These are phyloP conservation scores for Cepaea hortensis DNA, from an alignment of 2,888 invertebrate genomes.

Conservation along the genomic window DNA sequence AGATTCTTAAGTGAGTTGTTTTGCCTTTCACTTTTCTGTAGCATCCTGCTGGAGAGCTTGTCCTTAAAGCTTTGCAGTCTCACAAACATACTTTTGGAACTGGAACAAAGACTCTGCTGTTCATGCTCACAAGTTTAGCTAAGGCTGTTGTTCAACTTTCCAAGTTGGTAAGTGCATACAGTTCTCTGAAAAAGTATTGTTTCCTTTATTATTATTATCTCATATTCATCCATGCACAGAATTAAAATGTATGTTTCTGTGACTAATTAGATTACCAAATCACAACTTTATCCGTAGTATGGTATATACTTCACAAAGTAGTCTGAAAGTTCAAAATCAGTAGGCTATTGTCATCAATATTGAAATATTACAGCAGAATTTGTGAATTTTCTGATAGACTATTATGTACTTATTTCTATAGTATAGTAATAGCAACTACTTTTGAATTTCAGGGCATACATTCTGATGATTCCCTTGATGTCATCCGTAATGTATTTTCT, in stretches of 20 bases:
- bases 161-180: constrained; percentile 28
- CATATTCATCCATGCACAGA: no score
- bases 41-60: constrained; percentile 44
- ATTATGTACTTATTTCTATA: neutral
- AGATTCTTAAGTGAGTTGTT: neutral
- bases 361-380: neutral
- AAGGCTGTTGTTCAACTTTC: constrained; percentile 32
- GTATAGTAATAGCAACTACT: neutral
- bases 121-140: constrained; percentile 35
- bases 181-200: neutral
- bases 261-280: no score
- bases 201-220: neutral
- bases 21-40: neutral
- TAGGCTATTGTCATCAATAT: no score
- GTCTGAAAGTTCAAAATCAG: no score
- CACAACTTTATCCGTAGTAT: no score
- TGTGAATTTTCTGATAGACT: neutral
- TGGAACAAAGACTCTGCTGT: constrained; percentile 48
- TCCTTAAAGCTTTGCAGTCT: constrained; percentile 33
- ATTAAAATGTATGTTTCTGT: no score
- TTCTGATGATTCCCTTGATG: neutral
- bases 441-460: constrained; percentile 27
- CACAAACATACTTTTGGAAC: constrained; percentile 39
- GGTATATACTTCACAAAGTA: no score
- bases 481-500: neutral